Evolutionary conservation across 2,888 invertebrate genomes (phyloP).

Genomic region (Netelia fuscicornis): DNA sequence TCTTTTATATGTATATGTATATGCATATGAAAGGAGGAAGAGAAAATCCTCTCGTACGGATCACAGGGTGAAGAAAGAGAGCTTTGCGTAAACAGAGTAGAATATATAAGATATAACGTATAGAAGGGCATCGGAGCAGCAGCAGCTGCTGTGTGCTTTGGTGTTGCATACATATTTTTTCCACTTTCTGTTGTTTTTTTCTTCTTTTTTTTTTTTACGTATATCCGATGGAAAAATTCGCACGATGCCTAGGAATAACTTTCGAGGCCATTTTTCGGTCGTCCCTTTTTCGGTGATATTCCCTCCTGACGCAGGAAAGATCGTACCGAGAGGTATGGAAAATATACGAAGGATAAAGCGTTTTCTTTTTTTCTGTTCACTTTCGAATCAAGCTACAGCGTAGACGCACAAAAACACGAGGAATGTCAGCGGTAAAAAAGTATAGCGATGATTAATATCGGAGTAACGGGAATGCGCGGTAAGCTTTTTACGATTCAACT

Average conservation of each 20-base stretch:
- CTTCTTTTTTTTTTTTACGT: not conserved
- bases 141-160: not conserved
- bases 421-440: not conserved
- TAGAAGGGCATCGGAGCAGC: conserved; percentile 12
- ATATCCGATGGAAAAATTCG: conserved; percentile 23
- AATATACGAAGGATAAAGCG: not conserved
- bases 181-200: not conserved
- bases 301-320: not conserved
- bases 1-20: conserved; percentile 1
- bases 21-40: conserved; percentile 33
- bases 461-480: not conserved
- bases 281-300: conserved; percentile 1
- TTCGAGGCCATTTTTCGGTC: not conserved
- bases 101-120: conserved; percentile 37
- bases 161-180: not conserved
- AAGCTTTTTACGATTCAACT: not conserved
- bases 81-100: conserved; percentile 46
- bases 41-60: conserved; percentile 50
- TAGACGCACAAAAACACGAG: not conserved
- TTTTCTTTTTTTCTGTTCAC: not conserved
- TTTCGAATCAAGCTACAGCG: too few species aligned
- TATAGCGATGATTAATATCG: not conserved
- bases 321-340: conserved; percentile 1
- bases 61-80: conserved; percentile 47
- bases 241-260: not conserved